Conservation (phyloP, 2,888 invertebrate genomes). For the Drosophila pseudotalamancana region DNA sequence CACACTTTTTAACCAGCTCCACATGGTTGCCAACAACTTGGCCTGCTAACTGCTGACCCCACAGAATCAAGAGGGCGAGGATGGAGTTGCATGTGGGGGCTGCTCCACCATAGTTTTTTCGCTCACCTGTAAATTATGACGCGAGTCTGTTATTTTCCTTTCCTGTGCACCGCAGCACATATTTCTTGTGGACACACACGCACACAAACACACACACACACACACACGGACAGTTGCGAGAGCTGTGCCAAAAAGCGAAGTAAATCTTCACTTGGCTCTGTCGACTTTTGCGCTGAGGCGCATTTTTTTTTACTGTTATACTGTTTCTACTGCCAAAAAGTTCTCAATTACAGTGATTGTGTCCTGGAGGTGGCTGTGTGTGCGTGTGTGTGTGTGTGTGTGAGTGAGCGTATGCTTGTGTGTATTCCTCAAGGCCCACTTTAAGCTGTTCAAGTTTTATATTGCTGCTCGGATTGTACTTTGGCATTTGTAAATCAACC, state of each 20-base stretch:
- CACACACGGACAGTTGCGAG: slow-evolving; percentile 39
- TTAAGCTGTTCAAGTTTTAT: slow-evolving; percentile 45
- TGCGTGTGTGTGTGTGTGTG: slow-evolving; percentile 7
- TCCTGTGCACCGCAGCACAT: slow-evolving; percentile 57
- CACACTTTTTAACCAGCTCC: slow-evolving; percentile 55
- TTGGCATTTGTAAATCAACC: slow-evolving; percentile 51
- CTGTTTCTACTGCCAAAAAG: slow-evolving; percentile 54
- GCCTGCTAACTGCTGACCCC: slow-evolving; percentile 56
- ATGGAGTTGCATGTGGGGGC: background rate
- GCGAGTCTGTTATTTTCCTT: slow-evolving; percentile 62
- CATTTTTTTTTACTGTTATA: slow-evolving; percentile 32
- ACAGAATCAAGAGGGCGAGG: slow-evolving; percentile 13
- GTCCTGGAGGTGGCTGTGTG: slow-evolving; percentile 29
- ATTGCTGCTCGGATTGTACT: slow-evolving; percentile 32
- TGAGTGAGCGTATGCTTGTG: slow-evolving; percentile 1
- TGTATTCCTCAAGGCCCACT: slow-evolving; percentile 56
- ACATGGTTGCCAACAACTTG: slow-evolving; percentile 37
- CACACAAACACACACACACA: slow-evolving; percentile 8
- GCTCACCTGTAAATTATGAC: slow-evolving; percentile 64
- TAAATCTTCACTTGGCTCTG: slow-evolving; percentile 65
- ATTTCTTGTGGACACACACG: slow-evolving; percentile 38
- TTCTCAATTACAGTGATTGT: slow-evolving; percentile 68
- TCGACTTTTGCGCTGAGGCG: slow-evolving; percentile 45
- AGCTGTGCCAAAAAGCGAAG: slow-evolving; percentile 64
- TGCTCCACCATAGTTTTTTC: slow-evolving; percentile 11